Evolutionary conservation across 2,888 invertebrate species (phyloP), one percentile per base, ranked within the genome.

Genomic region (Tanypteryx hageni): DNA sequence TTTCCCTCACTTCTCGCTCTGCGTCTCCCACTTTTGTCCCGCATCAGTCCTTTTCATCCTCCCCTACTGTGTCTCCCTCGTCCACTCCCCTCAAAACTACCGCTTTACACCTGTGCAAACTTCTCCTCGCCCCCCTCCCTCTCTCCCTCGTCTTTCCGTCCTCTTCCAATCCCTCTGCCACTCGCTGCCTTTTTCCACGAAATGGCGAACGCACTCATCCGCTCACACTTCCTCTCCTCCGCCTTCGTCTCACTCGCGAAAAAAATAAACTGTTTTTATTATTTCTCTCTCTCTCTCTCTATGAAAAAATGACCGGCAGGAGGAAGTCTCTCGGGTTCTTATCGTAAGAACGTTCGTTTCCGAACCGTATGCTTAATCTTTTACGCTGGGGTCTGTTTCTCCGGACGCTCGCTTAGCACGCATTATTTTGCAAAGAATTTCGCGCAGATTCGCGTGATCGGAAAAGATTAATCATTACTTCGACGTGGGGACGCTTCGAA

Each of bases 81-180:
- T 44, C 44, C 3, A 44, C 44, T 44, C 44, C 44, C 76, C 27
- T 13, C 76, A 76, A 44, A 44, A 76, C 76, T 27, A 27, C 27
- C 76, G 76, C 76, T 76, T 76, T 76, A 76, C 76, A 76, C 76
- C 76, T 76, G 76, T 76, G 76, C 76, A 76, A 76, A 76, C 76
- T 76, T 27, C 11, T 76, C 76, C 22, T 22, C 76, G 13, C 22
- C 76, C 22, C 22, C 22, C 13, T 13, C 44, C 5, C 44, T 44
- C 44, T 44, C 44, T 44, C 44, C 76, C 13, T 61, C 61, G 4
- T 18, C 68, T 22, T n/a, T 22, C 22, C 68, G 76, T 27, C 27
- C 22, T 27, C 76, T 76, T 27, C 76, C 76, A 76, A 22, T 27
- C 22, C 76, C 16, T 64, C 64, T 0, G 76, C 76, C 76, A 76